phyloP scores from a whole-genome alignment of 2,113 vertebrate species.

The Anolis sagrei region DNA sequence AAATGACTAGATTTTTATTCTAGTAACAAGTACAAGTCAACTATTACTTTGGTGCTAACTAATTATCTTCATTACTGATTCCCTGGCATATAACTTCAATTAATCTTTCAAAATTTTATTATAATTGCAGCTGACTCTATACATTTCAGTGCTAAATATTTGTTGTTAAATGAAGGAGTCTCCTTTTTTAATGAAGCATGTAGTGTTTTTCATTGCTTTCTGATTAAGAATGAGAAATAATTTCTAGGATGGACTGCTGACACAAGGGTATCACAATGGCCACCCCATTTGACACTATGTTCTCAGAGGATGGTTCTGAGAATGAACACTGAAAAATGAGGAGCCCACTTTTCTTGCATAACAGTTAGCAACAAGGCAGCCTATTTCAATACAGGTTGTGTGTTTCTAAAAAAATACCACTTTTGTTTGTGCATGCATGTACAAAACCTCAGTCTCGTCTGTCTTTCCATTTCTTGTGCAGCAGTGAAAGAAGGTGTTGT shows the following conservation, averaged over 20 bases:
- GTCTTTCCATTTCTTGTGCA: not conserved
- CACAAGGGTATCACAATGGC: not conserved
- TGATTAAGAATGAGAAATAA: not conserved
- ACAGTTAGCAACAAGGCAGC: not conserved
- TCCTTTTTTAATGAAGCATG: not conserved
- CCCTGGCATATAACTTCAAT: not conserved
- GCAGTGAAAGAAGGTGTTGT: not conserved
- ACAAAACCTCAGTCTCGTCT: not conserved
- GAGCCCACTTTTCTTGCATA: not conserved
- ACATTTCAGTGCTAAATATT: not conserved
- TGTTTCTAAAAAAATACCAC: not conserved
- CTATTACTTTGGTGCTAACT: not conserved
- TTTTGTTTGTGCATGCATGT: no score
- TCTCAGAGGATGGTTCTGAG: not conserved
- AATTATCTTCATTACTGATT: not conserved
- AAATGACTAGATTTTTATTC: no score
- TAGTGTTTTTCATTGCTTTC: not conserved
- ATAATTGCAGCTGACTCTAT: conserved; percentile 5
- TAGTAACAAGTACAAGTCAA: no score
- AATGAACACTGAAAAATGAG: not conserved
- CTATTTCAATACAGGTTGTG: not conserved
- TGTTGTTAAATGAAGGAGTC: not conserved
- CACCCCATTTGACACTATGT: not conserved
- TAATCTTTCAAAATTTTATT: conserved; percentile 8
- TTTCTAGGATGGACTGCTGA: not conserved